Percentiles rank a stretch among this genome's conserved stretches.
Conservation (phyloP, 2,113 vertebrate genomes). For the Notechis scutatus region DNA sequence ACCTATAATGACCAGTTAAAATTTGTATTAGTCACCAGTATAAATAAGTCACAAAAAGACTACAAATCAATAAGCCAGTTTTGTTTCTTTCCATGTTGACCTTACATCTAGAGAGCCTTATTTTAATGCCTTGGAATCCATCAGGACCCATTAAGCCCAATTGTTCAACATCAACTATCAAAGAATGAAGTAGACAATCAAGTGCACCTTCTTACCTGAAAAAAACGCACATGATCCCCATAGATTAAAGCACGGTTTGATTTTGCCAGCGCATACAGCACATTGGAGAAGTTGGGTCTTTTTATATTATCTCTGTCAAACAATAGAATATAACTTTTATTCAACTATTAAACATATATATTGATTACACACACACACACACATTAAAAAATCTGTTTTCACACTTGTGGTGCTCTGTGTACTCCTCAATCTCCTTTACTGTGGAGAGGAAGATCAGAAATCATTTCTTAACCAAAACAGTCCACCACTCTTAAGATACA, state of each 20-base stretch:
- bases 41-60: background rate
- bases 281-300: conserved; percentile 72
- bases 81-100: background rate
- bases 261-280: conserved; percentile 68
- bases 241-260: conserved; percentile 44
- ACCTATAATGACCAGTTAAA: background rate
- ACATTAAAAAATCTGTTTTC: background rate
- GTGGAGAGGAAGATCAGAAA: background rate
- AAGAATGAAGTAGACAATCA: background rate
- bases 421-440: background rate
- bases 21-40: background rate
- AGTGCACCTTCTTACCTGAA: conserved; percentile 49
- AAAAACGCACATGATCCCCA: conserved; percentile 56
- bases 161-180: background rate
- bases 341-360: background rate
- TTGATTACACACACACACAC: background rate
- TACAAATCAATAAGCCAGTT: background rate
- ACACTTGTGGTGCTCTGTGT: background rate
- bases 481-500: background rate
- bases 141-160: too few relatives aligned
- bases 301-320: conserved; percentile 61
- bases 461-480: background rate
- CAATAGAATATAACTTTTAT: background rate
- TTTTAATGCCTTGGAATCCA: background rate
- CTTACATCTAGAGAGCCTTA: background rate